phyloP scores from a whole-genome alignment of 2,797 vertebrate species.

The Squalus acanthias region DNA sequence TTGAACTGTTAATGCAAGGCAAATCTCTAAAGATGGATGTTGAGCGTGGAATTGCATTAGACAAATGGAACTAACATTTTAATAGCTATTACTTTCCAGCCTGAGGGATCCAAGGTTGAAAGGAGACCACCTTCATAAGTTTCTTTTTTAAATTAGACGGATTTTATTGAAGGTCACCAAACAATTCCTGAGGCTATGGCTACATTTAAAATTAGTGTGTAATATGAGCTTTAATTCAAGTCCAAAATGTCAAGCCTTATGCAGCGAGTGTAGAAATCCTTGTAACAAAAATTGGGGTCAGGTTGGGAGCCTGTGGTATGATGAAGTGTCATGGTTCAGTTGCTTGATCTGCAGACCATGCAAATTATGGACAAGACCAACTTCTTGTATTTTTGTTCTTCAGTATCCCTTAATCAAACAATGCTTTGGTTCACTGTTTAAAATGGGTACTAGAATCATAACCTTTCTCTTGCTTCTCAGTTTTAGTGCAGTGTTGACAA shows the following conservation, averaged over 20 bases:
- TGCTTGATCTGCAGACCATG: constrained; percentile 62
- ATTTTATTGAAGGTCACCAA: constrained; percentile 40
- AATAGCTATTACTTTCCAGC: constrained; percentile 59
- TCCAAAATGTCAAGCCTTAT: constrained; percentile 53
- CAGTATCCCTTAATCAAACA: not conserved
- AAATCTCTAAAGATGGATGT: constrained; percentile 60
- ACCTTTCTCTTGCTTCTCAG: constrained; percentile 25
- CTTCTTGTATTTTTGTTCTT: constrained; percentile 16
- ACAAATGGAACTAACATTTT: constrained; percentile 62
- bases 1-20: constrained; percentile 67
- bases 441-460: not conserved
- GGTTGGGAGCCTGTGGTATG: constrained; percentile 63
- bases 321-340: constrained; percentile 59
- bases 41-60: constrained; percentile 57
- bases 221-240: constrained; percentile 41
- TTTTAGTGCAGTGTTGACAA: constrained; percentile 21
- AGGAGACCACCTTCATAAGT: constrained; percentile 44
- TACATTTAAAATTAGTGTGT: constrained; percentile 40
- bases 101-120: constrained; percentile 47
- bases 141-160: constrained; percentile 40
- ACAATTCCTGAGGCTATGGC: constrained; percentile 31
- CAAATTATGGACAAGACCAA: constrained; percentile 61
- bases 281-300: constrained; percentile 74
- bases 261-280: constrained; percentile 51
- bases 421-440: not conserved